Base-by-base conservation (phyloP, 1,140 invertebrate genomes). In the Meloidogyne floridensis region DNA sequence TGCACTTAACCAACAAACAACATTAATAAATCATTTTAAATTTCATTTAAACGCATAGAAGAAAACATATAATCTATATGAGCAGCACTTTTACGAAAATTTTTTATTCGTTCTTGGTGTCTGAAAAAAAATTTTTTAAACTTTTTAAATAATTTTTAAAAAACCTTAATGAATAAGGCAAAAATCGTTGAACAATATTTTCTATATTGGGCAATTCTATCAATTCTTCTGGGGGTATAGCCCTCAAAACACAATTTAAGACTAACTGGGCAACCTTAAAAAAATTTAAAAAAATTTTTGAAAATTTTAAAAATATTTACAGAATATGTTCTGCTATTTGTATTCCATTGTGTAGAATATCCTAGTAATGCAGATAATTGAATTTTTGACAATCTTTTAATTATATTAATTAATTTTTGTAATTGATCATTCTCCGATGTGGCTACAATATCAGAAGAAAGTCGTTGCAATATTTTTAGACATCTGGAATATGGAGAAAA, bases 271-370 rank as follows among this genome's bases (percentile, higher is more conserved):
- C 83, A n/a, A 78, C 80, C 88, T 88, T 43, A 86, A 87, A 86
- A 20, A 18, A n/a, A 32, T 11, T n/a, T 11, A 81, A 32, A n/a
- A 20, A 7, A 11, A 51, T 47, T 54, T 15, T 20, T 82, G 2
- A 72, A 53, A 73, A 81, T 32, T 81, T 18, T 70, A 8, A 77
- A 56, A 47, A 32, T 1, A 8, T 72, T 72, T 47, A 88, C 87
- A 11, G 73, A 75, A 53, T 81, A 86, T 15, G 75, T 83, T 65
- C 84, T 78, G 10, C 77, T 89, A 70, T 89, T 89, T 13, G 88
- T 90, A 71, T 89, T 89, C 88, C 88, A 89, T 79, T 88, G 83
- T 10, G 86, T 81, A 8, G 85, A 80, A 71, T 86, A 89, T 59
- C 88, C 82, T 8, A 89, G 80, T 18, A 89, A 74, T 47, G 80